phyloP scores from a whole-genome alignment of 2,888 invertebrate genomes.

The Notodonta dromedarius region DNA sequence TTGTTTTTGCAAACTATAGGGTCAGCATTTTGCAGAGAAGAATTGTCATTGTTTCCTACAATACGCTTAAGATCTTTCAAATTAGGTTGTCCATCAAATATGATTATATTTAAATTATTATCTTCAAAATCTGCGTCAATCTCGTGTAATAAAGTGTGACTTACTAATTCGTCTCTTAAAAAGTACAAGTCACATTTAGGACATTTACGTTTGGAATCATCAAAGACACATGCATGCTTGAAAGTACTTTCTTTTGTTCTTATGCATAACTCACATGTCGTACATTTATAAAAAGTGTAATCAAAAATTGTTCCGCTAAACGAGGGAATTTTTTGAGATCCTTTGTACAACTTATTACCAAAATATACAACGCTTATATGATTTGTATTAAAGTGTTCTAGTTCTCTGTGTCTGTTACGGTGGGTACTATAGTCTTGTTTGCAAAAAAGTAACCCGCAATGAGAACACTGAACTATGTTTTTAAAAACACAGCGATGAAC shows the following conservation, averaged over 20 bases:
- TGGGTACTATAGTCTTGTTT: conserved; percentile 50
- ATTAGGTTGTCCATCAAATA: conserved; percentile 28
- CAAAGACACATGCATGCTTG: conserved; percentile 53
- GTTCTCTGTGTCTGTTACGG: conserved; percentile 51
- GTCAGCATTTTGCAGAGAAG: conserved; percentile 11
- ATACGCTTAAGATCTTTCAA: background rate
- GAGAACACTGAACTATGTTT: conserved; percentile 49
- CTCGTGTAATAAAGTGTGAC: conserved; percentile 57
- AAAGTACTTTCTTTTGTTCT: conserved; percentile 32
- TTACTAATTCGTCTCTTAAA: conserved; percentile 45
- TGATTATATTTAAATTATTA: conserved; percentile 53
- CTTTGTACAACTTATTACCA: conserved; percentile 37
- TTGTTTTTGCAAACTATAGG: conserved; percentile 11
- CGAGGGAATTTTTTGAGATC: conserved; percentile 25
- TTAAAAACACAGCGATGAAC: conserved; percentile 50
- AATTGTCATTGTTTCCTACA: conserved; percentile 1
- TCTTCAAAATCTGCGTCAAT: conserved; percentile 50
- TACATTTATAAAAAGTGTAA: conserved; percentile 62
- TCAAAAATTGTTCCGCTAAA: conserved; percentile 58
- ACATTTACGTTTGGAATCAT: conserved; percentile 50
- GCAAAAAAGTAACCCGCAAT: conserved; percentile 57
- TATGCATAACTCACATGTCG: conserved; percentile 55
- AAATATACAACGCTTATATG: conserved; percentile 63
- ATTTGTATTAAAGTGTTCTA: conserved; percentile 47
- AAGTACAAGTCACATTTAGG: conserved; percentile 56